Evolutionary conservation across 2,113 vertebrate genomes (phyloP).

Genomic region (Daubentonia madagascariensis): DNA sequence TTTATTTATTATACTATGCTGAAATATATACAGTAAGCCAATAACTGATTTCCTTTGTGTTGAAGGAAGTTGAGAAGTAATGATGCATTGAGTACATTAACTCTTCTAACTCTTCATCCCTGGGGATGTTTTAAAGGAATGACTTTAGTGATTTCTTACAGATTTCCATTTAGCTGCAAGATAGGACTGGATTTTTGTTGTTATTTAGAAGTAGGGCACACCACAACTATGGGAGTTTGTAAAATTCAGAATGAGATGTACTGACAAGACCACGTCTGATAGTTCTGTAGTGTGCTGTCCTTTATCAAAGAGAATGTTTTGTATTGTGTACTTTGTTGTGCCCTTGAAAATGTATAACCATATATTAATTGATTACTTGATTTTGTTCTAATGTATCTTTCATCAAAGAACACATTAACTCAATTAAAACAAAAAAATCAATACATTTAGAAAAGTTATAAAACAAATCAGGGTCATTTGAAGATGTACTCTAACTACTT

Average conservation of each 20-base stretch:
- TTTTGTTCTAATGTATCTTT: slow-evolving; percentile 12
- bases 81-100: slow-evolving; percentile 34
- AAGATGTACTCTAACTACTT: background rate
- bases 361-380: slow-evolving; percentile 23
- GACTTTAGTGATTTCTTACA: slow-evolving; percentile 34
- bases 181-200: background rate
- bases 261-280: background rate
- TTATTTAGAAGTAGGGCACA: slow-evolving; percentile 18
- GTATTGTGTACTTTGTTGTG: background rate
- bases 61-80: slow-evolving; percentile 45
- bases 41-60: slow-evolving; percentile 55
- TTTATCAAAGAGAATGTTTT: background rate
- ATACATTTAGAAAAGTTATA: background rate
- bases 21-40: background rate
- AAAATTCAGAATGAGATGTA: slow-evolving; percentile 13
- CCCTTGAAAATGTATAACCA: background rate
- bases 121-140: slow-evolving; percentile 56
- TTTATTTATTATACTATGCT: slow-evolving; percentile 53
- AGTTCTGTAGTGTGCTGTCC: background rate
- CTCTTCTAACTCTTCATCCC: slow-evolving; percentile 26
- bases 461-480: background rate
- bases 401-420: background rate
- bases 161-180: slow-evolving; percentile 7
- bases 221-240: background rate
- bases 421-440: background rate